These are phyloP conservation scores for Archips xylosteana DNA, from an alignment of 2,888 invertebrate genomes.

Conservation along the genomic window DNA sequence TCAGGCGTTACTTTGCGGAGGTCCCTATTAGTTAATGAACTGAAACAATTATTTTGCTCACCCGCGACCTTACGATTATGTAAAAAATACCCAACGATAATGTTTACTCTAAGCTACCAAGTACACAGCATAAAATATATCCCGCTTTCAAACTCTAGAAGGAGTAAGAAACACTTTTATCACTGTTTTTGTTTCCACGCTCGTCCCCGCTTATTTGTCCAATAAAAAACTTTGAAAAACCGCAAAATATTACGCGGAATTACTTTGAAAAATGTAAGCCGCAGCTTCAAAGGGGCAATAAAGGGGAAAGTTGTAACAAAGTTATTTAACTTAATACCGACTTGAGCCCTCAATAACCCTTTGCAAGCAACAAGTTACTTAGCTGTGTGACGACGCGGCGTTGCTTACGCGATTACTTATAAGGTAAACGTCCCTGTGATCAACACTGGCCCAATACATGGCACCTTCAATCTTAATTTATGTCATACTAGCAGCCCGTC, in stretches of 20 bases:
- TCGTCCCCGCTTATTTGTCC: neutral
- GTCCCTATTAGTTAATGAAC: no score
- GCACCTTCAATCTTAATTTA: no score
- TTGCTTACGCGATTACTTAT: conserved; percentile 1
- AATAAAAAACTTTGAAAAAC: conserved; percentile 16
- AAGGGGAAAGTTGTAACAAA: conserved; percentile 25
- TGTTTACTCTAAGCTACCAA: no score
- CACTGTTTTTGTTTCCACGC: neutral
- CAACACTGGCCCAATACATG: no score
- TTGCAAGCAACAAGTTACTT: conserved; percentile 18
- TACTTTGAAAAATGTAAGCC: conserved; percentile 13
- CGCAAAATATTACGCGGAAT: conserved; percentile 20
- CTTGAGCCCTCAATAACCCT: conserved; percentile 5
- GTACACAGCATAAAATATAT: neutral
- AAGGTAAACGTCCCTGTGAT: neutral
- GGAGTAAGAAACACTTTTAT: neutral
- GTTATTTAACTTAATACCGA: conserved; percentile 32
- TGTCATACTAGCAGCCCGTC: no score
- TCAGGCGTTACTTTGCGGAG: no score
- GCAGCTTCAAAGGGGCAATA: conserved; percentile 14
- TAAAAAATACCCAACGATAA: no score
- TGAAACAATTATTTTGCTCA: no score
- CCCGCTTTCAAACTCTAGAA: neutral
- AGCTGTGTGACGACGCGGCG: neutral
- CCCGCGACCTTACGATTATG: no score